Evolutionary conservation across 2,888 invertebrate genomes (phyloP).

Genomic region (Megamerina dolium): DNA sequence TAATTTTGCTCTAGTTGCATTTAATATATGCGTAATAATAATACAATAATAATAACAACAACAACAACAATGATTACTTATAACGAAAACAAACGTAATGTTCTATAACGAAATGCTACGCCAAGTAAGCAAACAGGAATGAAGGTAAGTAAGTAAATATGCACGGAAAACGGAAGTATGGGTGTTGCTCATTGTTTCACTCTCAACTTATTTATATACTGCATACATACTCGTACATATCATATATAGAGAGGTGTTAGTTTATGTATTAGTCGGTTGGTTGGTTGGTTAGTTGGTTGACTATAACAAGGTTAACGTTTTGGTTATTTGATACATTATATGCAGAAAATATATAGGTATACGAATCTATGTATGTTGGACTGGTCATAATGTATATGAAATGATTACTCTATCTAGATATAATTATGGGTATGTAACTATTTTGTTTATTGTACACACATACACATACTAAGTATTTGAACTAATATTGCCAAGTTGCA

Average conservation of each 20-base stretch:
- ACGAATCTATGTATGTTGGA: no score
- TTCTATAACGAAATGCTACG: not conserved
- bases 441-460: no score
- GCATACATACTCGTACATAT: not conserved
- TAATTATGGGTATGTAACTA: no score
- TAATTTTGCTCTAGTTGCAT: slow-evolving; percentile 1
- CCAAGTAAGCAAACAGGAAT: not conserved
- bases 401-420: no score
- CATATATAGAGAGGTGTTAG: not conserved
- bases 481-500: no score
- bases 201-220: no score
- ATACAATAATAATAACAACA: not conserved
- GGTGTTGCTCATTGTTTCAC: not conserved
- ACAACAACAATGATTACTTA: not conserved
- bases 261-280: not conserved
- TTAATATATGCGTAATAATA: not conserved
- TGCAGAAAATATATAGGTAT: no score
- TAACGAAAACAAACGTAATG: not conserved
- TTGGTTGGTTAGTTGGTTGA: not conserved
- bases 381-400: no score
- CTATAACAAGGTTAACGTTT: no score
- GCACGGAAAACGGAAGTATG: not conserved
- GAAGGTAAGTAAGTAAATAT: not conserved
- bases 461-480: no score
- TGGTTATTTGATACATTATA: no score